These are phyloP conservation scores for Hylaea fasciaria DNA, from an alignment of 2,888 invertebrate species.

Conservation along the genomic window DNA sequence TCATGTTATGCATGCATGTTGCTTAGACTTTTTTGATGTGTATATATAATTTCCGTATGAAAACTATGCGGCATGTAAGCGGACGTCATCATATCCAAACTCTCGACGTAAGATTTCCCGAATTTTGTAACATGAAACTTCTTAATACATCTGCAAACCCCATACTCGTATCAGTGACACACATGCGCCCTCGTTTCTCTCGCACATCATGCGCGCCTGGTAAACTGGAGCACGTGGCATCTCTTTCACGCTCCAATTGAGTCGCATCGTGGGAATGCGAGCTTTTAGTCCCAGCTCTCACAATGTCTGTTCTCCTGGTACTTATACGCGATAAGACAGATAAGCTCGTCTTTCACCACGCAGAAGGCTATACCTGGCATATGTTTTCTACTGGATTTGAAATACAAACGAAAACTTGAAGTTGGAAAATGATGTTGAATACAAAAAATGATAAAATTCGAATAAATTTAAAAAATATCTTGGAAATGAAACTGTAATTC, in stretches of 20 bases:
- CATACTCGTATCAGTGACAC: slow-evolving; percentile 13
- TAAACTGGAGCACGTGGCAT: slow-evolving; percentile 29
- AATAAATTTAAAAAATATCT: too few species aligned
- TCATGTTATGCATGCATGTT: too few species aligned
- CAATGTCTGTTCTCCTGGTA: slow-evolving; percentile 30
- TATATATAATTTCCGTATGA: too few species aligned
- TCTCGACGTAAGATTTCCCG: too few species aligned
- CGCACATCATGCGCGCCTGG: slow-evolving; percentile 29
- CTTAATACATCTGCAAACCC: background rate
- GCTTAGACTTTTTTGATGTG: too few species aligned
- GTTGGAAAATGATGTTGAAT: too few species aligned
- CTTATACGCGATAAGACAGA: slow-evolving; percentile 25
- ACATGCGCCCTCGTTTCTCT: slow-evolving; percentile 16
- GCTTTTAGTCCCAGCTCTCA: slow-evolving; percentile 27
- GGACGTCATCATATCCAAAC: too few species aligned
- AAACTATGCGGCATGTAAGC: too few species aligned
- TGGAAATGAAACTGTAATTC: too few species aligned
- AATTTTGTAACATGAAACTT: background rate
- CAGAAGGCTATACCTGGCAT: too few species aligned
- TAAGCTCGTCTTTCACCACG: slow-evolving; percentile 28
- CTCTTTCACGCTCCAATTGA: slow-evolving; percentile 38
- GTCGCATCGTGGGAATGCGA: slow-evolving; percentile 30
- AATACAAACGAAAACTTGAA: background rate
- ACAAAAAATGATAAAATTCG: too few species aligned
- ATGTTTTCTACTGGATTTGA: too few species aligned